These are phyloP conservation scores for Bucorvus abyssinicus DNA, from an alignment of 2,797 vertebrate species.

Conservation along the genomic window DNA sequence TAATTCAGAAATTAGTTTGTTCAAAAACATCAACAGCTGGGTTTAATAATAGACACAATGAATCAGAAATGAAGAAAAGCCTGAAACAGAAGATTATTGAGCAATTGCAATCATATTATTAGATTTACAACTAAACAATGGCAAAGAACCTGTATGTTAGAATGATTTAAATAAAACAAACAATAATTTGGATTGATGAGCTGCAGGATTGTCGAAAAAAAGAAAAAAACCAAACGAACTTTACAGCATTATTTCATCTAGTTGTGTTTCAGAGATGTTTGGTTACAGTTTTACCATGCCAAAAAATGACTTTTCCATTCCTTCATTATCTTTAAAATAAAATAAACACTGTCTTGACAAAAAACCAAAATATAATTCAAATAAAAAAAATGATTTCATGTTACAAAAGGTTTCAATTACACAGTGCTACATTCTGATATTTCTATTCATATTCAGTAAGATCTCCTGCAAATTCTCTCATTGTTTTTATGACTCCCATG, in stretches of 20 bases:
- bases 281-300: not conserved
- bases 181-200: slow-evolving; percentile 19
- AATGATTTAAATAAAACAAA: slow-evolving; percentile 47
- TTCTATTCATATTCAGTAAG: not conserved
- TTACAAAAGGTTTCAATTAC: not conserved
- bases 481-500: not conserved
- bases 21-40: slow-evolving; percentile 81
- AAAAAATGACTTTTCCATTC: not conserved
- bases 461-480: not conserved
- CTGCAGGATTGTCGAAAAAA: not conserved
- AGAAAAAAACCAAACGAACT: not conserved
- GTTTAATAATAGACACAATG: slow-evolving; percentile 77
- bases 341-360: not conserved
- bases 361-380: not conserved
- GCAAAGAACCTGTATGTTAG: slow-evolving; percentile 19
- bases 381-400: not conserved
- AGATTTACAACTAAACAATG: slow-evolving; percentile 54
- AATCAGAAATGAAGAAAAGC: slow-evolving; percentile 77
- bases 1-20: slow-evolving; percentile 80
- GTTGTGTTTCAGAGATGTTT: not conserved
- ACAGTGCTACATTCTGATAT: not conserved
- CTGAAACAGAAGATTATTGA: slow-evolving; percentile 71
- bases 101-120: slow-evolving; percentile 75
- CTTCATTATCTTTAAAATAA: not conserved
- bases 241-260: not conserved